Base-by-base conservation (phyloP, 2,797 vertebrate species). In the Loriculus beryllinus region DNA sequence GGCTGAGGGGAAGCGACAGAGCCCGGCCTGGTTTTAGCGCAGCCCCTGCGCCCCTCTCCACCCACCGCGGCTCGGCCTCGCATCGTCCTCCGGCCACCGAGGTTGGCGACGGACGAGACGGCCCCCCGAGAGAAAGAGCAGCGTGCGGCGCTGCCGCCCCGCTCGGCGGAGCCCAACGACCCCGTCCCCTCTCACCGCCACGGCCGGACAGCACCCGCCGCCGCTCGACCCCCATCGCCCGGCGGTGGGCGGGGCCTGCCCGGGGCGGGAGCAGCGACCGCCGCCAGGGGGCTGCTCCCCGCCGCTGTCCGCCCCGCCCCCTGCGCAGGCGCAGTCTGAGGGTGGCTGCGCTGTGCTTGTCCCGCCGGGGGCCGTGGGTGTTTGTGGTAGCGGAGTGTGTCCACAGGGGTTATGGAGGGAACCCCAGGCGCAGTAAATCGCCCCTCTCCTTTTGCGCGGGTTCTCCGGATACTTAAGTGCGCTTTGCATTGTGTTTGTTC, bases 391-490 rank as follows among this genome's bases (percentile, higher is more conserved):
- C 9, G 7, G 21, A 33, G 54, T 11, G 22, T 25, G 22, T 7
- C n/a, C 33, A 7, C 2, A 4, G 16, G 43, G 29, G 13, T 4
- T 1, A 0, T 11, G 21, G 7, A 17, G 12, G 60, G 19, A 29
- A 28, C 4, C 12, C 37, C 42, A 7, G 10, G 7, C 22, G 4
- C 12, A 4, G 40, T 25, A 47, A 21, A 10, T 2, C 6, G 1
- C 37, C 3, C 42, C 4, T 39, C 25, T 26, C 19, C 29, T 19
- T n/a, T n/a, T 12, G 18, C 48, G 19, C 29, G 11, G 6, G 28
- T 31, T 10, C 4, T 3, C 20, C 26, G 5, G 25, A 22, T 12
- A 4, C 13, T 37, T 2, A 11, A 3, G 0, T 2, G 12, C 3
- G 3, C 28, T 18, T 56, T 15, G 1, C 5, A 1, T 20, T 10